Conservation (phyloP, 2,113 vertebrate genomes). For the Tragelaphus scriptus region DNA sequence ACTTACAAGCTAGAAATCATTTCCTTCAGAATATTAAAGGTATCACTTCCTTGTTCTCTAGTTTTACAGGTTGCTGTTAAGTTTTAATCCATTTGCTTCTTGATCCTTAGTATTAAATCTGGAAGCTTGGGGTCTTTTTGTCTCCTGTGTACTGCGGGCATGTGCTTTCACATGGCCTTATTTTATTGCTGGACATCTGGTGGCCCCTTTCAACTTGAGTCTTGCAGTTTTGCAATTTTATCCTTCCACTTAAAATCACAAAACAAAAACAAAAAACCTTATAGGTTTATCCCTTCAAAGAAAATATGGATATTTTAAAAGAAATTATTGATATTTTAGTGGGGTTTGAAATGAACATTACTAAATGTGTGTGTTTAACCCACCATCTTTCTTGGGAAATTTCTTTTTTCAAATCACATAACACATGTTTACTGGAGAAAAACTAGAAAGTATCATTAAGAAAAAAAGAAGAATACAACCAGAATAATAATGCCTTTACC, state of each 20-base stretch:
- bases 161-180: background rate
- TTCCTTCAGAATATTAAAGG: background rate
- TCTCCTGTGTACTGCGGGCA: background rate
- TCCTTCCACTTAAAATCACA: background rate
- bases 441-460: background rate
- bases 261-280: background rate
- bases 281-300: background rate
- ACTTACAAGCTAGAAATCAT: background rate
- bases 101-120: background rate
- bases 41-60: background rate
- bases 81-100: background rate
- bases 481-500: background rate
- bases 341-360: background rate
- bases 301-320: constrained; percentile 3
- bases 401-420: background rate
- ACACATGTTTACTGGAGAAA: background rate
- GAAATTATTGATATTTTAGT: background rate
- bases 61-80: background rate
- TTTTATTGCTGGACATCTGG: background rate
- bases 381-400: background rate
- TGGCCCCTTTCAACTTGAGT: background rate
- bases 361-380: background rate
- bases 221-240: background rate
- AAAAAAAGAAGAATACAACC: background rate
- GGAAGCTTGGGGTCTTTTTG: background rate